Evolutionary conservation across 2,888 invertebrate species (phyloP), one percentile per base, ranked within the genome.

Genomic region (Lepidocyrtinus sp.): DNA sequence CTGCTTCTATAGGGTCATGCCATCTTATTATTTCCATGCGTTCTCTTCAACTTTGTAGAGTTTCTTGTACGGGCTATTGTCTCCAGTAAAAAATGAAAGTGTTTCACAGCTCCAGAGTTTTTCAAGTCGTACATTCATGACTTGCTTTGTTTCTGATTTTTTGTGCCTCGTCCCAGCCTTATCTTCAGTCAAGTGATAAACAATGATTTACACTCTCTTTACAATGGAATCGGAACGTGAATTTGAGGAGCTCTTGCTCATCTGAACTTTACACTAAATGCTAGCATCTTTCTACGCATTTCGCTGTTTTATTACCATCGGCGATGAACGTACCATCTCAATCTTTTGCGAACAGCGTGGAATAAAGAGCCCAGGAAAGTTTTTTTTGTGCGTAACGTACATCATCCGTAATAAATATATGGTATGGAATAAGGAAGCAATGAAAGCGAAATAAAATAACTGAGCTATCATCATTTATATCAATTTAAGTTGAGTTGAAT

Each of bases 381-480:
- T 17, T 50, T 50, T 50, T 50, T 50, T 50, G 73, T 26, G 63
- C 50, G 26, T 21, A 70, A 50, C 63, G 2, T 50, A 50, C 50
- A 50, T 50, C 50, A 50, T 50, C 50, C 50, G 50, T 50, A 50
- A 50, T 50, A 50, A 50, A 50, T 50, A 68, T 50, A 78, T 61
- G 55, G 45, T 63, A 68, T 73, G 65, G 50, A 50, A 50, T 50
- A 50, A 50, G 75, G 75, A 71, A 75, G 82, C 75, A 75, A 79
- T 82, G 78, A 79, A 81, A 77, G 75, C 74, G 59, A 81, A 79
- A 81, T 80, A 76, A 82, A 82, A 82, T 82, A 75, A 73, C 82
- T 72, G 75, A 83, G 64, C 84, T 81, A 85, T 86, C 84, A 84
- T 85, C 86, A 86, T 85, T 85, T 86, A 86, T 86, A 82, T 86